phyloP scores from a whole-genome alignment of 2,797 vertebrate genomes.

The Cossypha polioptera region DNA sequence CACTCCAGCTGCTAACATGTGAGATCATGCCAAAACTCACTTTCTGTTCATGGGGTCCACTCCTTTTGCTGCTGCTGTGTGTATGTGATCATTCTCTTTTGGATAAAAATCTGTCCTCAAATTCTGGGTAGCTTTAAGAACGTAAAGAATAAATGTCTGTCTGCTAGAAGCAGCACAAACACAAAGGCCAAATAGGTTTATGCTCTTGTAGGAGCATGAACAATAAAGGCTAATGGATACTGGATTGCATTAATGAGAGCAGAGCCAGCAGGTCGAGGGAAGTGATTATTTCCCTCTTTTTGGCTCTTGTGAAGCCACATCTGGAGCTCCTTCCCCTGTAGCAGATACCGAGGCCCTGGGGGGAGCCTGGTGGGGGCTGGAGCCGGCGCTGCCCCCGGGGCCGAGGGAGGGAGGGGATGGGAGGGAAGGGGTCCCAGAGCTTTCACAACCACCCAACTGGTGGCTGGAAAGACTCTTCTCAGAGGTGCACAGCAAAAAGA shows the following conservation, averaged over 20 bases:
- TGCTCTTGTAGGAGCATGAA: background rate
- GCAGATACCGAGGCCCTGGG: background rate
- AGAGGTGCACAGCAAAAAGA: background rate
- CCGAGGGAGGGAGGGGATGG: background rate
- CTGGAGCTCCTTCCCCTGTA: conserved; percentile 9
- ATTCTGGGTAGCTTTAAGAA: background rate
- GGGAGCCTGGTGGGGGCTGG: background rate
- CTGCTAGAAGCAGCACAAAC: background rate
- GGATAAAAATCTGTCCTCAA: background rate
- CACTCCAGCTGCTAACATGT: background rate
- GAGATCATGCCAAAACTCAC: conserved; percentile 28
- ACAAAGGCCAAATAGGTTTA: background rate
- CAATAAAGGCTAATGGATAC: conserved; percentile 38
- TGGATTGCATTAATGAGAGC: conserved; percentile 43
- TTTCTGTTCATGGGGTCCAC: conserved; percentile 6
- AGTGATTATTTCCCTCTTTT: conserved; percentile 53
- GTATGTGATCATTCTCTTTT: background rate
- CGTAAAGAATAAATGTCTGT: background rate
- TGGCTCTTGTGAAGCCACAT: conserved; percentile 37
- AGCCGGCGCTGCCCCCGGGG: rapidly evolving
- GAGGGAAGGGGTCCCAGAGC: background rate
- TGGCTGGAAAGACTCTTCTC: background rate
- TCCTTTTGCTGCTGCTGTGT: background rate
- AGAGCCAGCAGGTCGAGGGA: conserved; percentile 61
- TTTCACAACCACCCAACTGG: background rate